These are phyloP conservation scores for Lamprotornis superbus DNA, from an alignment of 2,113 vertebrate species.

Conservation along the genomic window DNA sequence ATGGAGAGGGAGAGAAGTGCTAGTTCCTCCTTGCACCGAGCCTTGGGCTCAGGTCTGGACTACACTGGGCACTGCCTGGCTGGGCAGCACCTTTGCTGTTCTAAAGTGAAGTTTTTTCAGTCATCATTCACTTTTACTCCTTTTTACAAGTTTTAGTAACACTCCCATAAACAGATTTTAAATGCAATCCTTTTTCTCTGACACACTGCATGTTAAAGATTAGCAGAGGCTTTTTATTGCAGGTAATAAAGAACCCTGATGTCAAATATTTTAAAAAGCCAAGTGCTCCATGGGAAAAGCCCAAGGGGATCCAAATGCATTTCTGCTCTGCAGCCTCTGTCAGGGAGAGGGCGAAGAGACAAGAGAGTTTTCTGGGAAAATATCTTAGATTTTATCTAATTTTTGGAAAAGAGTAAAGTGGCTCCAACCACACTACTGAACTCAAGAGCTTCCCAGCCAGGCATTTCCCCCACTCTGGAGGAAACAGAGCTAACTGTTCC, in stretches of 20 bases:
- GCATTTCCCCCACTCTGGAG: neutral
- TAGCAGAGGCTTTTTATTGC: constrained; percentile 56
- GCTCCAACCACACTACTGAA: neutral
- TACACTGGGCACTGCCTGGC: neutral
- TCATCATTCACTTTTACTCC: constrained; percentile 24
- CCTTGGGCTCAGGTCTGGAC: neutral
- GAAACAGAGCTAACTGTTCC: neutral
- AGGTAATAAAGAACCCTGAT: constrained; percentile 50
- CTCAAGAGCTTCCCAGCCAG: neutral
- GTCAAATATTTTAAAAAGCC: constrained; percentile 51
- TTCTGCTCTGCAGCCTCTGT: neutral
- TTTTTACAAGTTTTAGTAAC: constrained; percentile 36
- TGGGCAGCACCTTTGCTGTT: neutral
- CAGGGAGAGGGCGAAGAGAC: neutral
- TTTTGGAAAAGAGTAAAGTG: neutral
- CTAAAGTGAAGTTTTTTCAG: neutral
- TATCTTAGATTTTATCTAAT: neutral
- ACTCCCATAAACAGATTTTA: constrained; percentile 45
- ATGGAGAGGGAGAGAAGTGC: neutral
- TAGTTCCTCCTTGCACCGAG: neutral
- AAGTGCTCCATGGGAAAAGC: constrained; percentile 24
- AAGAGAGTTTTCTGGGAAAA: constrained; percentile 25
- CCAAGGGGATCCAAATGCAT: neutral
- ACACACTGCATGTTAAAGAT: constrained; percentile 48
- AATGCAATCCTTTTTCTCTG: constrained; percentile 38